Evolutionary conservation across 2,888 invertebrate genomes (phyloP).

Genomic region (Rhabditoides inermis): DNA sequence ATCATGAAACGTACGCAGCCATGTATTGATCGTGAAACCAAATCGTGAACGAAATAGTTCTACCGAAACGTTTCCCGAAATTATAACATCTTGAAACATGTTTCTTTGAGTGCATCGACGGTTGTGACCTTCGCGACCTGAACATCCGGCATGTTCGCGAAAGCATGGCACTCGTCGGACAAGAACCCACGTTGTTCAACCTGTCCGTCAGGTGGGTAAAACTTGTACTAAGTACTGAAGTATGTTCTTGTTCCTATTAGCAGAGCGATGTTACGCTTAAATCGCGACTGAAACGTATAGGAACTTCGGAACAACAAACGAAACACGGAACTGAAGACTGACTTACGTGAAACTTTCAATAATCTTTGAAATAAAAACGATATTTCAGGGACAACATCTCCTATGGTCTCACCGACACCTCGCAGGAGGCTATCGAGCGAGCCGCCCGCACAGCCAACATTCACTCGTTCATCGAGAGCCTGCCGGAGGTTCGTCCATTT

Average conservation of each 20-base stretch:
- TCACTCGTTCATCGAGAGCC: constrained; percentile 53
- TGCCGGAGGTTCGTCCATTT: constrained; percentile 50
- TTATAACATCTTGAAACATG: too few species aligned
- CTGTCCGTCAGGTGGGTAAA: constrained; percentile 48
- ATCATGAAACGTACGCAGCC: too few species aligned
- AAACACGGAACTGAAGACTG: too few species aligned
- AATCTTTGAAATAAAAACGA: constrained; percentile 43
- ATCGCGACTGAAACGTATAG: too few species aligned
- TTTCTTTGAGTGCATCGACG: constrained; percentile 42
- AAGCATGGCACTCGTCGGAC: constrained; percentile 53
- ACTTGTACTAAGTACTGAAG: too few species aligned
- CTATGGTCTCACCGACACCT: constrained; percentile 49
- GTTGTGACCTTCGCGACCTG: constrained; percentile 35
- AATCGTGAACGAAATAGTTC: too few species aligned
- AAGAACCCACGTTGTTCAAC: constrained; percentile 55
- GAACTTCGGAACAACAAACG: too few species aligned
- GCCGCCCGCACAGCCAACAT: constrained; percentile 53
- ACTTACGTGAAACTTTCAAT: constrained; percentile 53
- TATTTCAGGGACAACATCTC: constrained; percentile 51
- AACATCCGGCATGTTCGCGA: constrained; percentile 29
- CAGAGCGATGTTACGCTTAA: too few species aligned
- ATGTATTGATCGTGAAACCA: too few species aligned
- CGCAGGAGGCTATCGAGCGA: constrained; percentile 35
- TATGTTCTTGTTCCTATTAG: too few species aligned
- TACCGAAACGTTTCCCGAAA: too few species aligned